Percentiles rank a stretch among this genome's conserved stretches.
phyloP scores from a whole-genome alignment of 2,888 invertebrate genomes.

The Chalcosyrphus nemorum region DNA sequence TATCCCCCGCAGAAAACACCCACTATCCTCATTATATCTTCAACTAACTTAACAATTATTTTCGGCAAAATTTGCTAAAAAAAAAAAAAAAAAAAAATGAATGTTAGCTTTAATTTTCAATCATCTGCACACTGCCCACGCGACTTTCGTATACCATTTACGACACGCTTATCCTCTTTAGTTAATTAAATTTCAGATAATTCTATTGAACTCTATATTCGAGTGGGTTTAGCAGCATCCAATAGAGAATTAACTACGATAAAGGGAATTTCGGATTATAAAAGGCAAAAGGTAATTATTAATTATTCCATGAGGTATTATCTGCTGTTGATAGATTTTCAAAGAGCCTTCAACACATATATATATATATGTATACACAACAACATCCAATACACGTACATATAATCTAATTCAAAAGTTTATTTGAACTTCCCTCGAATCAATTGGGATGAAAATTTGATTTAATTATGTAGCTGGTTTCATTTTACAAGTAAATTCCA shows the following conservation, averaged over 20 bases:
- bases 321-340: background rate
- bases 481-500: background rate
- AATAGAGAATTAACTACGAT: background rate
- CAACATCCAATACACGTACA: too few relatives aligned
- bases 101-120: background rate
- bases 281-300: background rate
- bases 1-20: too few relatives aligned
- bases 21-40: too few relatives aligned
- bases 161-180: conserved; percentile 13
- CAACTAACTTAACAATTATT: background rate
- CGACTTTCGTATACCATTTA: background rate
- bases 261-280: background rate
- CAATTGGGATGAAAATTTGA: background rate
- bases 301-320: background rate
- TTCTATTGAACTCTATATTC: background rate
- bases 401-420: background rate
- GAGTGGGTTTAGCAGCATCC: background rate
- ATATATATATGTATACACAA: background rate
- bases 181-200: conserved; percentile 6
- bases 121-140: background rate
- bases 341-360: background rate
- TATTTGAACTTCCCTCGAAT: background rate
- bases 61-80: too few relatives aligned
- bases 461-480: background rate
- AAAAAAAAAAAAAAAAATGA: background rate